Conservation (phyloP, 1,140 invertebrate species). For the Drosophila tsacasi region DNA sequence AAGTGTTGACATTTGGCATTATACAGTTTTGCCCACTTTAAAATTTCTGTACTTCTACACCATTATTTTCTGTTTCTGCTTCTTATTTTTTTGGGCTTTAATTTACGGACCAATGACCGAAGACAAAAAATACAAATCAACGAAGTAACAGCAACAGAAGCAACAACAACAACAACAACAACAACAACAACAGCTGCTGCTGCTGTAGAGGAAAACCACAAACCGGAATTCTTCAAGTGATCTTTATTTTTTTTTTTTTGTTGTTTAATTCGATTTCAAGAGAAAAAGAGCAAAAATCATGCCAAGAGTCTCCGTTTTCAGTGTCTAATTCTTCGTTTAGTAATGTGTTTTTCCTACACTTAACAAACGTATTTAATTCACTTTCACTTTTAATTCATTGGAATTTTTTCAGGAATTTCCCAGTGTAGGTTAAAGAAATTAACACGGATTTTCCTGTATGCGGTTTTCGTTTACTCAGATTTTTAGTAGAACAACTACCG, state of each 20-base stretch:
- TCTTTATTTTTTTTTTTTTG: conserved; percentile 55
- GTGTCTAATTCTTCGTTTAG: conserved; percentile 41
- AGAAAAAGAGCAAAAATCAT: conserved; percentile 46
- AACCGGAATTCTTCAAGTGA: conserved; percentile 83
- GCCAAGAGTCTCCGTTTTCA: conserved; percentile 25
- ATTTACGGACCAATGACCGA: conserved; percentile 81
- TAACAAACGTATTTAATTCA: conserved; percentile 50
- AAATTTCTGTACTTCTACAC: conserved; percentile 50
- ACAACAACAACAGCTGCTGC: conserved; percentile 33
- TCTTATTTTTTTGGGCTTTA: conserved; percentile 50
- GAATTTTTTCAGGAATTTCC: conserved; percentile 55
- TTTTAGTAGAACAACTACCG: conserved; percentile 35
- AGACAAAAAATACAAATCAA: conserved; percentile 65
- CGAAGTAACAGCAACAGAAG: conserved; percentile 24
- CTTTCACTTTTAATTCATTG: conserved; percentile 71
- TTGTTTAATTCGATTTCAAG: conserved; percentile 67
- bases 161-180: conserved; percentile 30
- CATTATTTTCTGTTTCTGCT: conserved; percentile 40
- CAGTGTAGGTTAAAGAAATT: conserved; percentile 40
- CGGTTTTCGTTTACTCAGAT: conserved; percentile 33
- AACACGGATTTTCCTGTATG: conserved; percentile 30
- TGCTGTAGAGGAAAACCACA: conserved; percentile 66
- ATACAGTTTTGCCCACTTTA: conserved; percentile 27
- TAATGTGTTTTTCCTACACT: conserved; percentile 22
- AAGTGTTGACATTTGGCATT: conserved; percentile 49